Conservation (phyloP, 2,797 vertebrate genomes). For the Psittacula echo region DNA sequence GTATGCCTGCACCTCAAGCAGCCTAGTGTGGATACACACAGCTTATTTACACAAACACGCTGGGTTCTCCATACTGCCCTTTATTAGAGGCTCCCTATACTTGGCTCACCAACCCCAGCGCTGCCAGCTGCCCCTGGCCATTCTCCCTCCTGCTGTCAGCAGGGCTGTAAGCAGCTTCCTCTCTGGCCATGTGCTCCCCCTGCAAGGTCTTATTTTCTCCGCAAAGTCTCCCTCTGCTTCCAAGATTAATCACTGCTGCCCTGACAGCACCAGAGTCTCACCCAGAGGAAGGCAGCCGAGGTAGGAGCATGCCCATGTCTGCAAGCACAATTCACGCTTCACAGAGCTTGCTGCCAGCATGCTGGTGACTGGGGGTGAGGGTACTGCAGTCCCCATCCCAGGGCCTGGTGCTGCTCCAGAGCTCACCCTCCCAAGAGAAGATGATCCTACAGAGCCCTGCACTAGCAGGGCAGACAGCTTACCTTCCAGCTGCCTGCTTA, state of each 20-base stretch:
- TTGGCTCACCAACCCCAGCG: accelerated
- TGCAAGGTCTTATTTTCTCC: not conserved
- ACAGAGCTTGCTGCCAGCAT: not conserved
- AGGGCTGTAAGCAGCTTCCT: conserved; percentile 44
- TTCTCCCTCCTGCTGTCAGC: conserved; percentile 7
- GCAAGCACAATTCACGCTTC: accelerated
- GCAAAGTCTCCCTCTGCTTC: not conserved
- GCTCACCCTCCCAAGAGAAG: not conserved
- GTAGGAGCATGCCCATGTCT: accelerated
- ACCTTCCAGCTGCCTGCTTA: not conserved
- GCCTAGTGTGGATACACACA: accelerated
- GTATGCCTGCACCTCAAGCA: not conserved
- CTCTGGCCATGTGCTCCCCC: not conserved
- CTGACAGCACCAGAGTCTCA: accelerated
- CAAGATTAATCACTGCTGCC: not conserved
- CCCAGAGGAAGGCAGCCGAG: not conserved
- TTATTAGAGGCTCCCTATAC: not conserved
- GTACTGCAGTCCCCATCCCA: not conserved
- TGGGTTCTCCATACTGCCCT: not conserved
- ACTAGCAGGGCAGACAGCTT: not conserved
- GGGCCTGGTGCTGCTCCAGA: not conserved
- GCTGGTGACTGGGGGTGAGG: not conserved
- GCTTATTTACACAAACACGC: not conserved
- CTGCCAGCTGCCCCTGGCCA: not conserved
- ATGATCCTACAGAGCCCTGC: not conserved